Evolutionary conservation across 30 jellyfish, hydroid and myxozoan genomes (phyloP).

Genomic region (Nemopilema nomurai): DNA sequence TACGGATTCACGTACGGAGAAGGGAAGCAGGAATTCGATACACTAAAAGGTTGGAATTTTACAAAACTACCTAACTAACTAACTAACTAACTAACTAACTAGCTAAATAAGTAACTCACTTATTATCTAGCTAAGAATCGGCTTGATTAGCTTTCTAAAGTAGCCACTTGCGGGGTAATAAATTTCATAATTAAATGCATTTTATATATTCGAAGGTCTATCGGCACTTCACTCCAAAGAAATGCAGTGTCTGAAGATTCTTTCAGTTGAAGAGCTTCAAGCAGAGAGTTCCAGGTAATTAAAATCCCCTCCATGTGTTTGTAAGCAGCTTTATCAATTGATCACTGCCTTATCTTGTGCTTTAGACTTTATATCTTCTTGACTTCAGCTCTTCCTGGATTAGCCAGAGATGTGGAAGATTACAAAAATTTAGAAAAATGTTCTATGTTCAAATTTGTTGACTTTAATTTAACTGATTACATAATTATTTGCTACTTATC

Average conservation of each 20-base stretch:
- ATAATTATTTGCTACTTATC: background rate
- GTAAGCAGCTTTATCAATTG: background rate
- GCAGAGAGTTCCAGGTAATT: slow-evolving; percentile 13
- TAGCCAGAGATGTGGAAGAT: background rate
- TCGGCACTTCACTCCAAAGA: slow-evolving; percentile 1
- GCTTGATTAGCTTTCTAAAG: too few species aligned
- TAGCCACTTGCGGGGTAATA: background rate
- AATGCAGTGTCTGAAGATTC: background rate
- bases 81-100: too few species aligned
- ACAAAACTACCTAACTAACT: too few species aligned
- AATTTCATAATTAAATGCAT: too few species aligned
- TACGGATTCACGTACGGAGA: slow-evolving; percentile 39
- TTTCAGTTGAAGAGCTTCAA: slow-evolving; percentile 25
- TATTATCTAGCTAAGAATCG: too few species aligned
- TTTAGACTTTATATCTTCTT: too few species aligned
- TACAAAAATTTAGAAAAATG: background rate
- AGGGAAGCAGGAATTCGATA: background rate
- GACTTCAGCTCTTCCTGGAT: background rate
- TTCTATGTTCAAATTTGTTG: background rate
- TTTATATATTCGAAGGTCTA: slow-evolving; percentile 5
- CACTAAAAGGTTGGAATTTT: slow-evolving; percentile 4
- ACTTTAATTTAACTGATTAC: background rate
- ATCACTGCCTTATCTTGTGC: too few species aligned
- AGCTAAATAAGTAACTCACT: too few species aligned
- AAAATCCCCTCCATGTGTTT: background rate